Base-by-base conservation (phyloP, 2,888 invertebrate species). In the Sclerodermus sp. region DNA sequence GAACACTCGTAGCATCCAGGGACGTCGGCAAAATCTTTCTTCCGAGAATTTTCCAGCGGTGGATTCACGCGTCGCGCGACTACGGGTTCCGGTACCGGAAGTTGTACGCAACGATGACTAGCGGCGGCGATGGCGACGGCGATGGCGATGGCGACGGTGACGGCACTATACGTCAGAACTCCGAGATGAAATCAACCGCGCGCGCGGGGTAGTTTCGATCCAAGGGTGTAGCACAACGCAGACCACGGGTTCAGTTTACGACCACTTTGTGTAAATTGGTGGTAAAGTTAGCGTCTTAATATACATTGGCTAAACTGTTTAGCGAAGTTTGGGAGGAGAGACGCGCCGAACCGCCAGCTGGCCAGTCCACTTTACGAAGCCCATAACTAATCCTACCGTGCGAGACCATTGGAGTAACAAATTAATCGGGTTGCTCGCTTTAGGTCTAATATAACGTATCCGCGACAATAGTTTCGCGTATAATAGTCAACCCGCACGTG, bases 241-340 rank as follows among this genome's bases (percentile, higher is more conserved):
- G 45, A 41, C 44, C 45, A 46, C 40, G 40, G 52, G 49, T 48
- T 50, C 52, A 58, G 50, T 64, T 63, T 64, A 58, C 64, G 56
- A 57, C 53, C 64, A 64, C 58, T 63, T 64, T 61, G 62, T 58
- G 60, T 45, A 62, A 62, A 62, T 62, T 62, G 61, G 57, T 55
- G 64, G 62, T 49, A 55, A 63, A 63, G 62, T 63, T 63, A 53
- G 58, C 55, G 64, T 63, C 62, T 63, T 63, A 61, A 63, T 63
- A 63, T 63, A 63, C 64, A 62, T 63, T 61, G 64, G 61, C 56
- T 64, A 63, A 63, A 64, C 64, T 61, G 64, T 63, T 63, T 58
- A 52, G 36, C 49, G 47, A 61, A 63, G 62, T 62, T 62, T 60
- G 52, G 18, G 47, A 55, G 51, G 55, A 55, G 55, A 34, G 34